Evolutionary conservation across 2,797 vertebrate genomes (phyloP), one percentile per base, ranked within the genome.

Genomic region (Xyrichtys novacula): DNA sequence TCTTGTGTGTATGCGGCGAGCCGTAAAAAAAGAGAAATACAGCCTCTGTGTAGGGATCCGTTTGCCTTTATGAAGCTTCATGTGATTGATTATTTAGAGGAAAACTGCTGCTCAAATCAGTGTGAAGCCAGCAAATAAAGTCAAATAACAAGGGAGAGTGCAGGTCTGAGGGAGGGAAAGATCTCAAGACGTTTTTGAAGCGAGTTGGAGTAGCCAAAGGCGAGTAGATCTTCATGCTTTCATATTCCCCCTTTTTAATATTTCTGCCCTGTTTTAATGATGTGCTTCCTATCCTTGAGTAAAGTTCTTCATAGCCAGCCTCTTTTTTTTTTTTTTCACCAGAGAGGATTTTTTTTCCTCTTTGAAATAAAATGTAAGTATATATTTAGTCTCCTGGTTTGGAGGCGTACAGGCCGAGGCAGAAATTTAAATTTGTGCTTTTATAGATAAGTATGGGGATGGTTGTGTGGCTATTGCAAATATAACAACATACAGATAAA

Each of bases 321-420:
- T 85, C n/a, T n/a, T n/a, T n/a, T n/a, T n/a, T n/a, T n/a, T n/a
- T n/a, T n/a, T 86, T 43, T 89, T 88, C 75, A 85, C 86, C 87
- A 92, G 86, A 90, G 85, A 90, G 88, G 75, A 85, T 89, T 91
- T 91, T 76, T 80, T 81, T 65, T n/a, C 17, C 79, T 85, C 90
- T 94, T 93, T 93, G 92, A 94, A 94, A 94, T 92, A 89, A 91
- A 91, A 93, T 92, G 87, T 93, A 93, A 93, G 91, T 93, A 93
- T 94, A 94, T 94, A 94, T 94, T 94, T 94, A 93, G 91, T 93
- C 91, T 93, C 90, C 80, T 81, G 89, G 91, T 91, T 92, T 90
- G 87, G 86, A 91, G 81, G 85, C 89, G 88, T 76, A 81, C 78
- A 90, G 90, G 88, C 90, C 88, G 64, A 80, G 84, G 85, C 73